These are phyloP conservation scores for Scotopteryx bipunctaria DNA, from an alignment of 2,888 invertebrate genomes.

Conservation along the genomic window DNA sequence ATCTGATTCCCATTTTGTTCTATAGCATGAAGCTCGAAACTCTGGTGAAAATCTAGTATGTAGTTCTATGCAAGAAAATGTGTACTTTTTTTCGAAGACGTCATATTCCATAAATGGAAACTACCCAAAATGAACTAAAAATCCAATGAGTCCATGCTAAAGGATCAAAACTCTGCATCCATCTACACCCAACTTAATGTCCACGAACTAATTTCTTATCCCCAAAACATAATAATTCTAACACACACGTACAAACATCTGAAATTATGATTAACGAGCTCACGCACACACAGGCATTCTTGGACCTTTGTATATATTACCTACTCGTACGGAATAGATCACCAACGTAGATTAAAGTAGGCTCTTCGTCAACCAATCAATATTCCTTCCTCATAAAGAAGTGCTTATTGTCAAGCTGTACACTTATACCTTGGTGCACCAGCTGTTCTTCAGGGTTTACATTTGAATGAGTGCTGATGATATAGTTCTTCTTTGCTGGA, in stretches of 20 bases:
- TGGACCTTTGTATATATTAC: conserved; percentile 48
- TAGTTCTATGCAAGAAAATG: no score
- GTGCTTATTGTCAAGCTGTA: neutral
- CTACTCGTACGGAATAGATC: conserved; percentile 66
- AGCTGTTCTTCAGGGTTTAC: no score
- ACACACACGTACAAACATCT: conserved; percentile 82
- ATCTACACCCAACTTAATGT: conserved; percentile 73
- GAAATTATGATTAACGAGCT: conserved; percentile 84
- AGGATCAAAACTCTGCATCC: conserved; percentile 47
- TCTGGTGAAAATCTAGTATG: no score
- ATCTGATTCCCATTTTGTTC: no score
- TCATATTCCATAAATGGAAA: no score
- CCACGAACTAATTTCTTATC: conserved; percentile 85
- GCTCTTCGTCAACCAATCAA: conserved; percentile 61
- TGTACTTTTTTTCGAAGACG: no score
- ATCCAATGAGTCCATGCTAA: neutral
- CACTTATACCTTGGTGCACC: no score
- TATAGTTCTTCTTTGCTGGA: no score
- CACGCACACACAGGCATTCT: conserved; percentile 63
- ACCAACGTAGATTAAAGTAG: conserved; percentile 65
- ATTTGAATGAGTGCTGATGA: no score
- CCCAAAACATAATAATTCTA: conserved; percentile 83
- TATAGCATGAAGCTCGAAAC: no score
- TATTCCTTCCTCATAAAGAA: conserved; percentile 39
- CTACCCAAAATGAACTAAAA: neutral